Evolutionary conservation across 2,797 vertebrate species (phyloP).

Genomic region (Channa striata): DNA sequence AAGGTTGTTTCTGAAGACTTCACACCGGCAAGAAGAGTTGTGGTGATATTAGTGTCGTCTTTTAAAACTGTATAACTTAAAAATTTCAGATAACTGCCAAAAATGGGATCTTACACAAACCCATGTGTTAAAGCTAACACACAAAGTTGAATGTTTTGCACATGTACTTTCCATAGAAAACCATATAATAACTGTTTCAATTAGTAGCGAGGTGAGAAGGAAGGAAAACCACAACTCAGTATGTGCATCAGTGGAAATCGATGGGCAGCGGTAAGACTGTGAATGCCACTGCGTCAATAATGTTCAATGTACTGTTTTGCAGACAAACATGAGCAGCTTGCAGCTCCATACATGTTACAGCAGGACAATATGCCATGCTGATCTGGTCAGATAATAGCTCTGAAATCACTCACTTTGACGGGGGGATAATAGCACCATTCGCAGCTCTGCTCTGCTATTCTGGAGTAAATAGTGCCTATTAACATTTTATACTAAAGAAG

Average conservation of each 20-base stretch:
- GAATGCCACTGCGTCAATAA: conserved; percentile 75
- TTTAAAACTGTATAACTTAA: background rate
- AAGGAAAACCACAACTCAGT: conserved; percentile 68
- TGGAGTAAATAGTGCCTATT: conserved; percentile 27
- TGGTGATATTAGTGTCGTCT: background rate
- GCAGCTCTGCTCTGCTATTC: conserved; percentile 31
- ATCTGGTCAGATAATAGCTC: conserved; percentile 58
- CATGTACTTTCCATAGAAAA: background rate
- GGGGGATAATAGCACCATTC: conserved; percentile 42
- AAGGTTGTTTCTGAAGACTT: background rate
- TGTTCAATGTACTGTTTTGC: conserved; percentile 66
- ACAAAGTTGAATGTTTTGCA: conserved; percentile 1
- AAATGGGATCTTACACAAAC: conserved; percentile 9
- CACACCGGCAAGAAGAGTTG: background rate
- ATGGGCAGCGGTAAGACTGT: conserved; percentile 73
- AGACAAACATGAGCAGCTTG: conserved; percentile 58
- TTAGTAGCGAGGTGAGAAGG: conserved; percentile 15
- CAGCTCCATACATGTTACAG: conserved; percentile 65
- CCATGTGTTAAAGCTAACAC: background rate
- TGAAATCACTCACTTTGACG: conserved; percentile 60
- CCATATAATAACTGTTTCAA: conserved; percentile 31
- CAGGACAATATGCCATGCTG: conserved; percentile 42
- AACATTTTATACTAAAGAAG: conserved; percentile 21
- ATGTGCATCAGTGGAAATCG: conserved; percentile 72
- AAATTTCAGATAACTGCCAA: background rate